A percentile compares a stretch with the other conserved stretches of the same genome.
phyloP scores from a whole-genome alignment of 1,140 invertebrate genomes.

The Atopsyche davidsoni region DNA sequence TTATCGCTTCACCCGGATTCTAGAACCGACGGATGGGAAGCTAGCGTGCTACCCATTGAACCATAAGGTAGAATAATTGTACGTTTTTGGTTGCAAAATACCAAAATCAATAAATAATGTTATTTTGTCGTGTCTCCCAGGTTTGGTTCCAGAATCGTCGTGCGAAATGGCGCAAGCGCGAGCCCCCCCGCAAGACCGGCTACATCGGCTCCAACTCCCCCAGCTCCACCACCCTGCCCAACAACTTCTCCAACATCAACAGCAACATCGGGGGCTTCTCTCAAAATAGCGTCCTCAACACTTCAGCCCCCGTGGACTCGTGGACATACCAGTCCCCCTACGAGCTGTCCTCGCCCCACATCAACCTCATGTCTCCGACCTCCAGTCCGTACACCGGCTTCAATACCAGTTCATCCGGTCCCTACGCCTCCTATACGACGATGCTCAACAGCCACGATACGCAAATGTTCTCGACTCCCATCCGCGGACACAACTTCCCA shows the following conservation, averaged over 20 bases:
- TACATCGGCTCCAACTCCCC: constrained; percentile 63
- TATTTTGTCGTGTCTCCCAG: constrained; percentile 31
- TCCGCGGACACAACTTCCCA: constrained; percentile 48
- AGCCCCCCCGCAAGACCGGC: constrained; percentile 90
- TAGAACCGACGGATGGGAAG: no score
- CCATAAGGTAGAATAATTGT: no score
- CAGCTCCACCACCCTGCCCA: constrained; percentile 50
- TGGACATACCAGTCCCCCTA: constrained; percentile 73
- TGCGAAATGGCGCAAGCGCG: constrained; percentile 96
- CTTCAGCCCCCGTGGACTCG: constrained; percentile 61
- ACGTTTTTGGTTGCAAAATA: no score
- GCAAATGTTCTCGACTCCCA: constrained; percentile 55
- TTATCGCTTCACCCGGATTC: no score
- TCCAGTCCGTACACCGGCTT: constrained; percentile 59
- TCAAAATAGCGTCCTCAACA: constrained; percentile 52
- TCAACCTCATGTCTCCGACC: constrained; percentile 63
- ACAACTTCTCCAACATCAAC: constrained; percentile 57
- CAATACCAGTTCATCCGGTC: constrained; percentile 44
- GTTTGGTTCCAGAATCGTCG: constrained; percentile 80
- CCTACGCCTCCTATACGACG: constrained; percentile 56
- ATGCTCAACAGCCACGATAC: constrained; percentile 62
- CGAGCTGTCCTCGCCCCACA: constrained; percentile 64
- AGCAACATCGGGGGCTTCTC: constrained; percentile 61
- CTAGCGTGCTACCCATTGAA: no score
- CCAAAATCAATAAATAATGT: constrained; percentile 8